phyloP scores from a whole-genome alignment of 2,888 invertebrate species.

The Autographa gamma region DNA sequence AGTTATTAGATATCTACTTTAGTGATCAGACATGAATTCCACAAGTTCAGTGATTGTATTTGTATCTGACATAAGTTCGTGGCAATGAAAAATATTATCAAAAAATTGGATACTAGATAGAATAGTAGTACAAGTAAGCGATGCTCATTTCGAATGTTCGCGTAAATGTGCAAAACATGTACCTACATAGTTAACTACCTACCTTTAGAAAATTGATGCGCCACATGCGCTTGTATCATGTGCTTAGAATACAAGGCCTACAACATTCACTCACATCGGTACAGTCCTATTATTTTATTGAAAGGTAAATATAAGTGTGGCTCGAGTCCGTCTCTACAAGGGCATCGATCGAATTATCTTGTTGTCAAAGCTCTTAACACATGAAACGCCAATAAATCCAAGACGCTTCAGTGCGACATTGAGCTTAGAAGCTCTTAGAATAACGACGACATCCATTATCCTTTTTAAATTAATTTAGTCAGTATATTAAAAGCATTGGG shows the following conservation, averaged over 20 bases:
- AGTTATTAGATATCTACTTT: no score
- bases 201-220: slow-evolving; percentile 34
- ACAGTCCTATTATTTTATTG: slow-evolving; percentile 21
- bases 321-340: slow-evolving; percentile 19
- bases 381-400: slow-evolving; percentile 19
- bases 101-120: not conserved
- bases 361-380: slow-evolving; percentile 28
- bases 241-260: slow-evolving; percentile 51
- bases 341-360: slow-evolving; percentile 20
- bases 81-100: not conserved
- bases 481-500: not conserved
- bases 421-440: not conserved
- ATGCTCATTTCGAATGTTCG: not conserved
- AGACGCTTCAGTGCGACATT: slow-evolving; percentile 17
- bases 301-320: slow-evolving; percentile 19
- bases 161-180: slow-evolving; percentile 14
- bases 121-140: not conserved
- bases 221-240: slow-evolving; percentile 8
- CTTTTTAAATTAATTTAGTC: not conserved
- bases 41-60: no score
- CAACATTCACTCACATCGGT: slow-evolving; percentile 53
- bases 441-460: not conserved
- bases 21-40: no score
- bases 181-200: no score
- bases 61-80: not conserved